Base-by-base conservation (phyloP, 2,797 vertebrate species). In the Pseudochirops cupreus region DNA sequence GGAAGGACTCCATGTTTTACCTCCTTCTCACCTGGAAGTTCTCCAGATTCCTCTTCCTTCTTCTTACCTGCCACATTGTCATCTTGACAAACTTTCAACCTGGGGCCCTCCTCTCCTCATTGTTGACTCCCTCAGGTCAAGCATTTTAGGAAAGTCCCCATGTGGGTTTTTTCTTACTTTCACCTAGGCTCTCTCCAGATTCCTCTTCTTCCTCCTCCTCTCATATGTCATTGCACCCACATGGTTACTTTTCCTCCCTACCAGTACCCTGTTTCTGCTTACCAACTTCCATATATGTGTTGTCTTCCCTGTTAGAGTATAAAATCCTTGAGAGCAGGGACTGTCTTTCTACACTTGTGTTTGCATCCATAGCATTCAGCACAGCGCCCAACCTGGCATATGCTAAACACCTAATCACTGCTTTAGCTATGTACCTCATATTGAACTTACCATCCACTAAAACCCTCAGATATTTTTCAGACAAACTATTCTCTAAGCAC, bases 281-380 rank as follows among this genome's bases (percentile, higher is more conserved):
- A 10, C 6, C 21, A 46, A 16, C 18, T 12, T 55, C 57, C 94
- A 14, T 62, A 3, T 53, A 13, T 92, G 18, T 0, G 0, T 16
- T 91, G 3, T 62, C 28, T 94, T 18, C 18, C n/a, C 6, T 1
- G 21, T 39, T 91, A 26, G 28, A 56, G 56, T 56, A 29, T 58
- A 56, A 96, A 21, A 52, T 92, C 55, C 57, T 91, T 16, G 33
- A 59, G 18, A 92, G 10, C 59, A 39, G 46, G 95, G 13, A 4
- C 1, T 87, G 39, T 57, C 0, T 74, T 4, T 92, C 16, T 56
- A 10, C 82, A 39, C 39, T 74, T 87, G 28, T 28, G 53, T 92
- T 92, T 91, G 46, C 39, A 52, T 11, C 96, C 53, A 29, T 54
- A 92, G 33, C 87, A 93, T 14, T 94, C 59, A 94, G 52, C 1